Percentiles rank a stretch among this genome's conserved stretches.
phyloP scores from a whole-genome alignment of 2,797 vertebrate genomes.

The Hyperoplus immaculatus region DNA sequence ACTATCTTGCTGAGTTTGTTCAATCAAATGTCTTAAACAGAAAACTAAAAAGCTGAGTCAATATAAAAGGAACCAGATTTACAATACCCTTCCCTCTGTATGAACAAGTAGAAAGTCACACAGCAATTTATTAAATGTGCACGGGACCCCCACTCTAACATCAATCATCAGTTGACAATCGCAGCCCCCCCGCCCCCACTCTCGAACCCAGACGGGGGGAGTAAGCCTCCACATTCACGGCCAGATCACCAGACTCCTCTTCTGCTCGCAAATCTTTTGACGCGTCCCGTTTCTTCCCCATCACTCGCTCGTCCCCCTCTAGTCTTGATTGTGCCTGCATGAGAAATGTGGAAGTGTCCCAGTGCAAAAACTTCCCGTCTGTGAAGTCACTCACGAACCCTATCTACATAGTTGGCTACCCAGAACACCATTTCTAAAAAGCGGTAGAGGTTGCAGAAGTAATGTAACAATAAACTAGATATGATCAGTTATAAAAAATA shows the following conservation, averaged over 20 bases:
- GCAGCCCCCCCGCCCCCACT: conserved; percentile 39
- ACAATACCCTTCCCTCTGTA: neutral
- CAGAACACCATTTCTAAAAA: neutral
- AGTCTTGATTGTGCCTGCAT: conserved; percentile 7
- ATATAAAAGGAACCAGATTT: neutral
- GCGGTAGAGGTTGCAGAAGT: neutral
- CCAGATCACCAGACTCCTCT: conserved; percentile 29
- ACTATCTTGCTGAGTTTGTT: neutral
- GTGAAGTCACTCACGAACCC: neutral
- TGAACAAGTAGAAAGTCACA: neutral
- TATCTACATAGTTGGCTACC: conserved; percentile 4
- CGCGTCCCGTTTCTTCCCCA: conserved; percentile 39
- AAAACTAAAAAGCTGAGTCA: conserved; percentile 1
- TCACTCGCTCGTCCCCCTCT: conserved; percentile 23
- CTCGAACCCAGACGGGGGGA: conserved; percentile 25
- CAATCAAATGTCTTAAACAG: neutral
- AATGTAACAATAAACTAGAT: neutral
- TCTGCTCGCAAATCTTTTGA: conserved; percentile 47
- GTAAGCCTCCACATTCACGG: conserved; percentile 39
- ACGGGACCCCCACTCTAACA: conserved; percentile 45
- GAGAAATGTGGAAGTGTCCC: conserved; percentile 49
- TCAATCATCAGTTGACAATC: conserved; percentile 51
- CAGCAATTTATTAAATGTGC: conserved; percentile 3
- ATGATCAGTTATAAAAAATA: neutral
- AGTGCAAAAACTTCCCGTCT: conserved; percentile 36